Evolutionary conservation across 1,140 invertebrate genomes (phyloP), one percentile per base, ranked within the genome.

Genomic region (Nebria ingens): DNA sequence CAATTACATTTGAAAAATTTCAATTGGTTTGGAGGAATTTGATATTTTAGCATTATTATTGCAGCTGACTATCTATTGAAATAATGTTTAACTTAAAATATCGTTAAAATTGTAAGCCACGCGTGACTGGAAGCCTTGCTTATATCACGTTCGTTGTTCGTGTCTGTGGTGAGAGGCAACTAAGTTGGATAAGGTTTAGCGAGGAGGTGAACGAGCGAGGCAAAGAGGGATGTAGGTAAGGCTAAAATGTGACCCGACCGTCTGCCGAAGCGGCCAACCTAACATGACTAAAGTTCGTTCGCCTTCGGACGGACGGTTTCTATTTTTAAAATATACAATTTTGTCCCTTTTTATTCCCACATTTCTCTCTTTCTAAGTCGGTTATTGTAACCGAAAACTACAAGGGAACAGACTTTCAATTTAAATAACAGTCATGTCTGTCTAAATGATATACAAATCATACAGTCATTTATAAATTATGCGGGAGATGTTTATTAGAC

Each of bases 101-200:
- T 17, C 17, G 15, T 45, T 45, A 45, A 45, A 45, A 45, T 11
- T 17, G 40, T 45, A 12, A 45, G 40, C 3, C 40, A 45, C 40
- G 40, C 40, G 40, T 45, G 40, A 45, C 40, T 45, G 17, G 9
- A 34, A 17, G 40, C 40, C 40, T 45, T 45, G 40, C 40, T 34
- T 4, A 45, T 45, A 45, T 45, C 40, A 45, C 40, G 40, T 45
- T 45, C 4, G 17, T 4, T 45, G 40, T 45, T 45, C 40, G 40
- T 45, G 40, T 45, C 40, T 45, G 6, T 45, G 40, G 40, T 45
- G 40, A 45, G 40, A 45, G 40, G 40, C 40, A 9, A 45, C 40
- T 4, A 4, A 6, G 15, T 45, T 34, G 25, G 6, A 34, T 6
- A 34, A 34, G 25, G 25, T 6, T n/a, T 9, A 34, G 25, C n/a